Base-by-base conservation (phyloP, 2,113 vertebrate genomes). In the Boleophthalmus pectinirostris region DNA sequence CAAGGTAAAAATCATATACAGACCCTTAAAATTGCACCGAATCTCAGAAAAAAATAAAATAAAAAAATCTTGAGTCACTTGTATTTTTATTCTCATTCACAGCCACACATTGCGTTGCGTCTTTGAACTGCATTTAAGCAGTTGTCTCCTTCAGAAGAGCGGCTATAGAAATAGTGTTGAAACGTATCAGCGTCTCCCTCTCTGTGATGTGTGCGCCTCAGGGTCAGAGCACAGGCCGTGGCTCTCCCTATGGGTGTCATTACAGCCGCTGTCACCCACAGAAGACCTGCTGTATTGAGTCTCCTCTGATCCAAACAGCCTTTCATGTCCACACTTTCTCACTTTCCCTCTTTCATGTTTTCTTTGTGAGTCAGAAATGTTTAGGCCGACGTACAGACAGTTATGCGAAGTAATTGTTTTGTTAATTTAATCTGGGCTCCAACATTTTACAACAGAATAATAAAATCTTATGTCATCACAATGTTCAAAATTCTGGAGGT, bases 181-280 rank as follows among this genome's bases (percentile, higher is more conserved):
- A 24, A 10, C 64, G 16, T 65, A 54, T 47, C 25, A 61, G 29
- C 2, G 29, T 29, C 29, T 29, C 29, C 29, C n/a, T n/a, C n/a
- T n/a, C n/a, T n/a, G n/a, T n/a, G n/a, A n/a, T 81, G 57, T 29
- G 72, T 47, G 65, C 29, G 49, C 60, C 47, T 10, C 1, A 14
- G 45, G 69, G 72, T 76, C 69, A 43, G 71, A 74, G 71, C 69
- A n/a, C 65, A 61, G 67, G 56, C 53, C 24, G 24, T 14, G 12
- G 15, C n/a, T 33, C 65, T 61, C 65, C 53, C 70, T 45, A 35
- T 5, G 46, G 71, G 47, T 75, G 77, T 80, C 76, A 84, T 85
- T 77, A 71, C 51, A 74, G 53, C 43, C 66, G 1, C 80, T 66
- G 80, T 56, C 9, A 85, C 75, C 20, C 68, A 72, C 16, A 3